phyloP scores from a whole-genome alignment of 2,797 vertebrate genomes.

The Artibeus lituratus region DNA sequence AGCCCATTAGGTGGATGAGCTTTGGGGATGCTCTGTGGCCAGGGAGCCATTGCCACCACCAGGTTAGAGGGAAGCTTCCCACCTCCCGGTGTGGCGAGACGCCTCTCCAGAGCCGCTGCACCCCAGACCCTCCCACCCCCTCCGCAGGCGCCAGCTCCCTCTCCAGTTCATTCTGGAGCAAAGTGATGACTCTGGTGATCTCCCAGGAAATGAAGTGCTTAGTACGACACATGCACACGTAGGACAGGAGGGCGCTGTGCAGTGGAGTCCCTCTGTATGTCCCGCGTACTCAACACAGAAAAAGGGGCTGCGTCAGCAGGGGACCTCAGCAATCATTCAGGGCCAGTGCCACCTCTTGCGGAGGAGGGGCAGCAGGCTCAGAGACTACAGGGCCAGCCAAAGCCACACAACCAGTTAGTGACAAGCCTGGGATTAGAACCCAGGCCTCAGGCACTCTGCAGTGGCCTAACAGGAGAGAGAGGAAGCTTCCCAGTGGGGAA shows the following conservation, averaged over 20 bases:
- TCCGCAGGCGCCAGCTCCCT: not conserved
- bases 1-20: not conserved
- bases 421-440: not conserved
- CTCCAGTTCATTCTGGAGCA: not conserved
- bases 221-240: not conserved
- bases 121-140: rapidly evolving
- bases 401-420: constrained; percentile 22
- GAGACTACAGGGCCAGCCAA: not conserved
- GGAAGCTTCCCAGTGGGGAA: not conserved
- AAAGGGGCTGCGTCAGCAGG: not conserved
- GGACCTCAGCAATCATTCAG: not conserved
- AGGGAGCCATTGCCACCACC: not conserved
- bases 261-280: too few species aligned
- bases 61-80: not conserved
- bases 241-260: not conserved
- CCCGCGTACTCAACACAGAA: not conserved
- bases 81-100: rapidly evolving
- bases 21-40: rapidly evolving
- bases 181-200: not conserved
- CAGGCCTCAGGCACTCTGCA: not conserved
- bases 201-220: not conserved
- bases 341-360: not conserved
- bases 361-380: not conserved
- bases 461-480: not conserved
- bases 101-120: not conserved